Evolutionary conservation across 2,113 vertebrate genomes (phyloP).

Genomic region (Silurus glanis): DNA sequence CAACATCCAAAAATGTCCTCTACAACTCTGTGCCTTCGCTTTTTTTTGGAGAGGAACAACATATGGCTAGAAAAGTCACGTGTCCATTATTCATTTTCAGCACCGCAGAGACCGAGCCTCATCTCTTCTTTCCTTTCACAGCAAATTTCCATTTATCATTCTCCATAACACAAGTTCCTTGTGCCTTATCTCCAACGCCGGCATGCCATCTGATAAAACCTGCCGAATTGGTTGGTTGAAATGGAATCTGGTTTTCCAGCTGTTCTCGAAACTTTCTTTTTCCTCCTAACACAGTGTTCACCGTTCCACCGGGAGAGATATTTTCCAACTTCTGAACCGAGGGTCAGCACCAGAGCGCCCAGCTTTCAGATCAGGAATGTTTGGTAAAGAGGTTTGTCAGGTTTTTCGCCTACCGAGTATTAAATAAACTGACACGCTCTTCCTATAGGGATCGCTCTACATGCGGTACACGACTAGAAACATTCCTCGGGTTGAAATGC

Average conservation of each 20-base stretch:
- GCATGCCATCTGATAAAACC: background rate
- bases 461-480: background rate
- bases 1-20: no score
- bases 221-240: background rate
- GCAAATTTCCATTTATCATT: background rate
- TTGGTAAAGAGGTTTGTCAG: background rate
- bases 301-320: background rate
- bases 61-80: no score
- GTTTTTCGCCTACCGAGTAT: background rate
- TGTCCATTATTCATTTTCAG: no score
- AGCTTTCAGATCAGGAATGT: background rate
- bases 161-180: background rate
- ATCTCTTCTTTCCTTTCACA: background rate
- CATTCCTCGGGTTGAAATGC: background rate
- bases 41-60: no score
- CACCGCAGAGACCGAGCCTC: no score
- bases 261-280: background rate
- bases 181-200: background rate
- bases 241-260: background rate
- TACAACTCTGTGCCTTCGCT: no score
- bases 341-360: background rate
- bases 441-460: background rate
- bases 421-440: conserved; percentile 1
- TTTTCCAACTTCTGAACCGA: background rate
- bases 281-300: background rate